phyloP scores from a whole-genome alignment of 2,113 vertebrate species.

The Peromyscus maniculatus region DNA sequence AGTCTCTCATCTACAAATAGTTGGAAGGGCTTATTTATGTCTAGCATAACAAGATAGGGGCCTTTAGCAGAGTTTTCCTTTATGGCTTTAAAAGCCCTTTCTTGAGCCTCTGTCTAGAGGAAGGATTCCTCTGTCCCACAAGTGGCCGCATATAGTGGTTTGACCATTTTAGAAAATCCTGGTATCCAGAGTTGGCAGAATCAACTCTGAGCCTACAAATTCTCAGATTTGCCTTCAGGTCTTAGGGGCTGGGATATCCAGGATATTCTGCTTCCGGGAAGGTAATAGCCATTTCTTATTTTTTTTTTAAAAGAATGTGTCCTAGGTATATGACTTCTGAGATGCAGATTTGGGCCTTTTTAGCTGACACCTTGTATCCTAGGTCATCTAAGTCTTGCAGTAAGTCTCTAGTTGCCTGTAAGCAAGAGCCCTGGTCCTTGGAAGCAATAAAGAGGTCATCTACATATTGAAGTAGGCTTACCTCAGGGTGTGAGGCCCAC shows the following conservation, averaged over 20 bases:
- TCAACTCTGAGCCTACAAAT: neutral
- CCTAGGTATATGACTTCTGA: neutral
- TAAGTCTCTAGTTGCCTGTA: neutral
- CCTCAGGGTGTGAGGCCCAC: neutral
- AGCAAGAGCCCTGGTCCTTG: neutral
- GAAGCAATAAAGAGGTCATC: neutral
- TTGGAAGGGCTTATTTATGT: neutral
- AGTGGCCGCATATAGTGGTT: neutral
- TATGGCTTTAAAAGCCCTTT: neutral
- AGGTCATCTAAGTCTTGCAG: neutral
- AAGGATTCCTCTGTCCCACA: neutral
- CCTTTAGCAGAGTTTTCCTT: neutral
- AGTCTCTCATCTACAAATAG: neutral
- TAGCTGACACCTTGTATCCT: neutral
- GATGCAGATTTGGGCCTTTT: neutral
- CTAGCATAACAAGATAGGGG: neutral
- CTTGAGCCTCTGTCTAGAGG: neutral
- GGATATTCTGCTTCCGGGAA: neutral
- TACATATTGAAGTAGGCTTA: neutral
- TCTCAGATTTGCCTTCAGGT: neutral
- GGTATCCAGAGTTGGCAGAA: neutral
- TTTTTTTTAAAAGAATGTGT: neutral
- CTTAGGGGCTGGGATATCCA: neutral
- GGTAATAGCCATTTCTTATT: no score
- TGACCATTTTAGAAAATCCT: neutral